These are phyloP conservation scores for Numenius arquata DNA, from an alignment of 2,113 vertebrate genomes.

Conservation along the genomic window DNA sequence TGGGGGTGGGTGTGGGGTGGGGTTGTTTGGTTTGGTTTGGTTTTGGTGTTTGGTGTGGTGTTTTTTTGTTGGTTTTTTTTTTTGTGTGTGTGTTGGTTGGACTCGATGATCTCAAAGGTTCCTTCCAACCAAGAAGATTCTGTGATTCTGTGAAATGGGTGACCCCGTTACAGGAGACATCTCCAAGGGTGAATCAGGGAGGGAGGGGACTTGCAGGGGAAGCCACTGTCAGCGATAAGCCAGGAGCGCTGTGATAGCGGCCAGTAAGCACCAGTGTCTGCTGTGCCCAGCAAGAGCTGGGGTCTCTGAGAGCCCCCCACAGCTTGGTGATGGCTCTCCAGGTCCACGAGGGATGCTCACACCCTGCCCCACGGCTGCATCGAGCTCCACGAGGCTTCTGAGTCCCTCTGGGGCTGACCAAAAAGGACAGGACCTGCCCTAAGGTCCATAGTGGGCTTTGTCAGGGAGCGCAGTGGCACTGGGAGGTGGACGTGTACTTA, in stretches of 20 bases:
- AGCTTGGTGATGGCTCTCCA: accelerated
- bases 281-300: not conserved
- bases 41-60: no score
- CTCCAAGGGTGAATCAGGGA: not conserved
- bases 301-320: accelerated
- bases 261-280: accelerated
- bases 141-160: no score
- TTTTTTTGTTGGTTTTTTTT: no score
- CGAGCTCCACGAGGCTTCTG: accelerated
- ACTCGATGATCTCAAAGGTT: no score
- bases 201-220: not conserved
- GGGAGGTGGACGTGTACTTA: accelerated
- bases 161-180: accelerated
- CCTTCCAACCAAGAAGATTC: no score
- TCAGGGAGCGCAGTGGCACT: accelerated
- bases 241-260: accelerated
- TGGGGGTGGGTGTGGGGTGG: no score
- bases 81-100: no score
- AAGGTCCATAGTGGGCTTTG: accelerated
- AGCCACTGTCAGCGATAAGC: accelerated
- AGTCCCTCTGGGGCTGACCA: not conserved
- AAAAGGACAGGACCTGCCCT: not conserved
- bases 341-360: accelerated
- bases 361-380: not conserved
- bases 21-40: no score